Evolutionary conservation across 2,888 invertebrate species (phyloP).

Genomic region (Taphrorychus bicolor): DNA sequence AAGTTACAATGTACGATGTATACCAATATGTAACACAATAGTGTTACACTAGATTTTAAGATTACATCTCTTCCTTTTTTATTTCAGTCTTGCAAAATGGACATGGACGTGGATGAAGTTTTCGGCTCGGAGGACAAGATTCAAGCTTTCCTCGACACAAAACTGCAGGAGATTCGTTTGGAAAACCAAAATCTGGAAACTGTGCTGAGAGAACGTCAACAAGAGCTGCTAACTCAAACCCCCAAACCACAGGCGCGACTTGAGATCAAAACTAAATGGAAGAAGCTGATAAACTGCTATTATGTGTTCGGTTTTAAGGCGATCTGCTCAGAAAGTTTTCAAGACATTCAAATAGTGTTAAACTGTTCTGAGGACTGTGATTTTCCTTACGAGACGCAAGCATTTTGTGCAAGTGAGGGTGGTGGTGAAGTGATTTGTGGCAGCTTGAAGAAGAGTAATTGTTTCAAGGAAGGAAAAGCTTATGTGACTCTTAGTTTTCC

Average conservation of each 20-base stretch:
- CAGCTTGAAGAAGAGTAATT: not conserved
- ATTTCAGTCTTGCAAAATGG: too few relatives aligned
- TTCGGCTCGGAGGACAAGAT: constrained; percentile 46
- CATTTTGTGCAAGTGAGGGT: not conserved
- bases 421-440: not conserved
- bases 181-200: constrained; percentile 41
- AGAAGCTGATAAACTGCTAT: constrained; percentile 46
- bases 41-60: too few relatives aligned
- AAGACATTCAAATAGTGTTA: constrained; percentile 7
- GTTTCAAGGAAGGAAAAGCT: not conserved
- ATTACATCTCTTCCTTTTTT: not conserved
- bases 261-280: constrained; percentile 43
- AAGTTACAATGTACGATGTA: too few relatives aligned
- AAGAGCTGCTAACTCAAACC: constrained; percentile 4
- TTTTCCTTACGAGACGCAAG: not conserved
- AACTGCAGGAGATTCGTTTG: constrained; percentile 43
- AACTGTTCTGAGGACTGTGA: not conserved
- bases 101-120: constrained; percentile 43
- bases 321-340: not conserved
- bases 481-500: not conserved
- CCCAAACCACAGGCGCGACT: constrained; percentile 6
- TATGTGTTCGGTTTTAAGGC: constrained; percentile 48
- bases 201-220: constrained; percentile 38
- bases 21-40: too few relatives aligned
- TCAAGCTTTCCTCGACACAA: constrained; percentile 44